phyloP scores from a whole-genome alignment of 2,888 invertebrate species.

The Sialis lutaria region DNA sequence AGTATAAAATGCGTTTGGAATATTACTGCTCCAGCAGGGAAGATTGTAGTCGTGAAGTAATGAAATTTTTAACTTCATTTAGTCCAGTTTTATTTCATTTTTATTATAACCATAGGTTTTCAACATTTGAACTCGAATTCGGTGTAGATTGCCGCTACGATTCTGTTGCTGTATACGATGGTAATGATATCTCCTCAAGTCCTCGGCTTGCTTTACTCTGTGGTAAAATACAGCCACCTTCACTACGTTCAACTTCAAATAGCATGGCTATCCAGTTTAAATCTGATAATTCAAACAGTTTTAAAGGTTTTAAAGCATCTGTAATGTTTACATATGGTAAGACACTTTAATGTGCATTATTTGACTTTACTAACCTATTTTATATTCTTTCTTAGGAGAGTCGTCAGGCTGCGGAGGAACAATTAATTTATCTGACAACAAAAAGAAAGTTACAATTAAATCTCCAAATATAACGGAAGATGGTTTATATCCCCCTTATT shows the following conservation, averaged over 20 bases:
- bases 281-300: conserved; percentile 26
- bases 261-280: conserved; percentile 35
- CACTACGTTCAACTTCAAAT: conserved; percentile 40
- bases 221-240: conserved; percentile 40
- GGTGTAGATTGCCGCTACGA: conserved; percentile 35
- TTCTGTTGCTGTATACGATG: conserved; percentile 43
- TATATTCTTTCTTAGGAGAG: conserved; percentile 19
- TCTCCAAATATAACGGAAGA: conserved; percentile 26
- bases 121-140: conserved; percentile 35
- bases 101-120: conserved; percentile 21
- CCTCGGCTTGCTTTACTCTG: conserved; percentile 42
- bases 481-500: conserved; percentile 38
- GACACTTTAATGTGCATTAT: conserved; percentile 3
- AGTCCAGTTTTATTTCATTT: conserved; percentile 28
- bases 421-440: conserved; percentile 31
- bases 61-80: conserved; percentile 8
- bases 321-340: conserved; percentile 38
- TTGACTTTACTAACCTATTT: not conserved
- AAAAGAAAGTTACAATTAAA: conserved; percentile 18
- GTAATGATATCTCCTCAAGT: conserved; percentile 14
- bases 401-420: conserved; percentile 51
- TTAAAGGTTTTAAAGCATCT: conserved; percentile 37
- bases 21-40: conserved; percentile 48
- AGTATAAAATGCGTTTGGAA: conserved; percentile 58
- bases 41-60: conserved; percentile 43